Conservation (phyloP, 2,888 invertebrate genomes). For the Drosophila planitibia region DNA sequence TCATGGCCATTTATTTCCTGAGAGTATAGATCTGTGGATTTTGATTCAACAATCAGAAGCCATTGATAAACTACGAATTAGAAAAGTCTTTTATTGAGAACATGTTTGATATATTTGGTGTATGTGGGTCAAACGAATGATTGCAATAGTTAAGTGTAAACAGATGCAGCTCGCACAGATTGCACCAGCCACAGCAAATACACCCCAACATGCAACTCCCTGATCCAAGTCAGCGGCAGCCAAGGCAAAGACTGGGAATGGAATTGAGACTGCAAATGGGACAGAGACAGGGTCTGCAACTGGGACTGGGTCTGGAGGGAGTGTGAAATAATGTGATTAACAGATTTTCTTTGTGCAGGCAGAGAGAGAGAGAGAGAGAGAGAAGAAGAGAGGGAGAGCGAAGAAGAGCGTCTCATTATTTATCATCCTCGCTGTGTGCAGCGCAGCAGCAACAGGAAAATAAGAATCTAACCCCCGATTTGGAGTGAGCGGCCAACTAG, state of each 20-base stretch:
- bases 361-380: background rate
- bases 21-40: background rate
- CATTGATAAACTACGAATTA: conserved; percentile 8
- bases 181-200: conserved; percentile 20
- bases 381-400: conserved; percentile 4
- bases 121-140: conserved; percentile 60
- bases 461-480: conserved; percentile 68
- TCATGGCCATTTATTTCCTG: background rate
- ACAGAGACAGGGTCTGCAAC: conserved; percentile 6
- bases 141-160: conserved; percentile 53
- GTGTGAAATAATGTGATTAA: conserved; percentile 65
- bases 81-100: conserved; percentile 28
- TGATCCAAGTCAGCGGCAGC: conserved; percentile 6
- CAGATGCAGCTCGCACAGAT: conserved; percentile 51
- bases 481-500: conserved; percentile 54
- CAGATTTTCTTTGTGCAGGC: conserved; percentile 59
- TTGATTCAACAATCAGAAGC: background rate
- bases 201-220: conserved; percentile 13
- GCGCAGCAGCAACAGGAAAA: conserved; percentile 51
- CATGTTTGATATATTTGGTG: conserved; percentile 14
- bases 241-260: conserved; percentile 14
- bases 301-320: conserved; percentile 24
- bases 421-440: conserved; percentile 68
- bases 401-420: conserved; percentile 53
- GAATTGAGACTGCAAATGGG: conserved; percentile 9